Evolutionary conservation across 2,113 vertebrate species (phyloP), one percentile per base, ranked within the genome.

Genomic region (Mastomys coucha): DNA sequence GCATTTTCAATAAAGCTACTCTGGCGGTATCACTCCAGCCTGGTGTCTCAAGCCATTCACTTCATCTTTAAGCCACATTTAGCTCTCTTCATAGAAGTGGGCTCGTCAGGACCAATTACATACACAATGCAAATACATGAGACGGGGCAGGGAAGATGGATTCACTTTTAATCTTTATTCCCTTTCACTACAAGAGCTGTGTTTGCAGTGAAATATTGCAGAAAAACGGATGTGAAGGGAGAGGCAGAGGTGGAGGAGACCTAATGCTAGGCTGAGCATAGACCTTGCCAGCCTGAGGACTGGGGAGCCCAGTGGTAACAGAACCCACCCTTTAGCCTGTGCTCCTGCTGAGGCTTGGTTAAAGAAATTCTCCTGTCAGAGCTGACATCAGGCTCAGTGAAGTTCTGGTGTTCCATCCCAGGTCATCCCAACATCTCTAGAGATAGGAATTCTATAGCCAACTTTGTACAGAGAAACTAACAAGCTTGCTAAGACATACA

Each of bases 91-190:
- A 24, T 9, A 17, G 42, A 70, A 58, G 51, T 17, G 58, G 49
- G 5, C 4, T 7, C 8, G 36, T 78, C 87, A 91, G 93, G 75
- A 89, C 94, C 89, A 80, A 96, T 69, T 86, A 91, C 36, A 76
- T 7, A 82, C 0, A 0, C 96, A 89, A 76, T 42, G 87, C 76
- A 93, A 96, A 72, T 88, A 91, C 94, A 96, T 87, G 93, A 88
- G 92, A 93, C 0, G 19, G 53, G 1, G 26, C 3, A 31, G 42
- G 1, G 13, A 67, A 80, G 33, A 28, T 2, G 31, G 5, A 11
- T 84, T 94, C 72, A 0, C 28, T 0, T 56, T 76, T 49, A 1
- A 60, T 96, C 60, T 80, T 26, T 58, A 45, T 93, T 97, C 97
- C 63, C 45, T 95, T 97, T 53, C 72, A 13, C 67, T 72, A 5